phyloP scores from a whole-genome alignment of 2,113 vertebrate genomes.

The Caloenas nicobarica region DNA sequence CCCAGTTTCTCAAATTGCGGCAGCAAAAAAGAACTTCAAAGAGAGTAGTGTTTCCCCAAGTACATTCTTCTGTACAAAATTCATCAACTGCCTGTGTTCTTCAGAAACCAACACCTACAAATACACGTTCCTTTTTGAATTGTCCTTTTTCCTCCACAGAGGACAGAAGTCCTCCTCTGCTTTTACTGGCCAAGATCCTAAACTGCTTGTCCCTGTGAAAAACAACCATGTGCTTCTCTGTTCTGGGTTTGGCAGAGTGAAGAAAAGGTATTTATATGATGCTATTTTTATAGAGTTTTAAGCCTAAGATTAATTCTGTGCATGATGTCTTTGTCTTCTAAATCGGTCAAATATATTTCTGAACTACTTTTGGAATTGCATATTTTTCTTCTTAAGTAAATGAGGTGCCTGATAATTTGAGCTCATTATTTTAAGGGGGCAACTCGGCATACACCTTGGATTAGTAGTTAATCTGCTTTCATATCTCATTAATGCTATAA shows the following conservation, averaged over 20 bases:
- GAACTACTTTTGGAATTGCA: background rate
- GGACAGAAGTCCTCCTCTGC: background rate
- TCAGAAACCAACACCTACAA: background rate
- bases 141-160: background rate
- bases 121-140: background rate
- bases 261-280: background rate
- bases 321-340: background rate
- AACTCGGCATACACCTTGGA: background rate
- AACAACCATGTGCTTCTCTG: background rate
- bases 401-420: background rate
- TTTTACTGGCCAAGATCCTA: background rate
- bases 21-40: constrained; percentile 1
- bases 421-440: background rate
- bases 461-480: constrained; percentile 22
- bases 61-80: background rate
- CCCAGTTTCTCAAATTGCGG: background rate
- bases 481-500: background rate
- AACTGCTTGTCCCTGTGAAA: background rate
- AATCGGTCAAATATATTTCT: background rate
- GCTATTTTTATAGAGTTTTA: background rate
- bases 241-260: background rate
- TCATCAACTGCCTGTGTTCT: background rate
- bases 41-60: background rate
- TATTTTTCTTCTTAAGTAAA: background rate
- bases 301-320: background rate